Conservation (phyloP, 2,797 vertebrate species). For the Falco peregrinus region DNA sequence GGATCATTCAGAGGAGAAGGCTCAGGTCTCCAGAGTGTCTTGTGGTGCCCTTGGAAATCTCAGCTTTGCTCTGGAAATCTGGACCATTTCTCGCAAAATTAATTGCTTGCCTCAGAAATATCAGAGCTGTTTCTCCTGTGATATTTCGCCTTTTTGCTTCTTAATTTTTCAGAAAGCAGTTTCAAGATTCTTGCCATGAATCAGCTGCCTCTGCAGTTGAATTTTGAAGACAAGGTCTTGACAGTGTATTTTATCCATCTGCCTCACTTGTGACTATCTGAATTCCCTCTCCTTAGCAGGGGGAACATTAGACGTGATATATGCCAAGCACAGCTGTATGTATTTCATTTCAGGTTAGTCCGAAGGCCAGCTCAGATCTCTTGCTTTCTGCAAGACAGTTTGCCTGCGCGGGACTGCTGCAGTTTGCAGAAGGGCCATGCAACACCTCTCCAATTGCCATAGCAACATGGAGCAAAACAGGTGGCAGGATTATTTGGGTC, state of each 20-base stretch:
- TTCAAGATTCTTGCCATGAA: neutral
- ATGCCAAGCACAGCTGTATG: neutral
- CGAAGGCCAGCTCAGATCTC: neutral
- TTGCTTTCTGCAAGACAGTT: neutral
- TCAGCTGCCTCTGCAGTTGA: neutral
- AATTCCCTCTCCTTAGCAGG: neutral
- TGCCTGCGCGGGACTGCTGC: neutral
- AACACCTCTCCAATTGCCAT: constrained; percentile 5
- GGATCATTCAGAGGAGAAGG: neutral
- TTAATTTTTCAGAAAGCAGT: neutral
- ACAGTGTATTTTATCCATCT: neutral
- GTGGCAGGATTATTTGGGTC: neutral
- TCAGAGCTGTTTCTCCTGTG: neutral
- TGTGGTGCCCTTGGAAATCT: neutral
- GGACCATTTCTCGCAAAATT: neutral
- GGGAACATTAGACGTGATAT: accelerated
- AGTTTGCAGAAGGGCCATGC: neutral
- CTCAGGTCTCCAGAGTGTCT: neutral
- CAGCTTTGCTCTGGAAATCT: neutral
- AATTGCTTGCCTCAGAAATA: neutral
- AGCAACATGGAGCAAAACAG: neutral
- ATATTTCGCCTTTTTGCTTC: neutral
- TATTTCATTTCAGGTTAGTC: neutral
- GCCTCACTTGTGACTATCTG: neutral
- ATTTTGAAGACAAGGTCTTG: neutral